phyloP scores from a whole-genome alignment of 2,888 invertebrate species.

The Stenchaetothrips biformis region DNA sequence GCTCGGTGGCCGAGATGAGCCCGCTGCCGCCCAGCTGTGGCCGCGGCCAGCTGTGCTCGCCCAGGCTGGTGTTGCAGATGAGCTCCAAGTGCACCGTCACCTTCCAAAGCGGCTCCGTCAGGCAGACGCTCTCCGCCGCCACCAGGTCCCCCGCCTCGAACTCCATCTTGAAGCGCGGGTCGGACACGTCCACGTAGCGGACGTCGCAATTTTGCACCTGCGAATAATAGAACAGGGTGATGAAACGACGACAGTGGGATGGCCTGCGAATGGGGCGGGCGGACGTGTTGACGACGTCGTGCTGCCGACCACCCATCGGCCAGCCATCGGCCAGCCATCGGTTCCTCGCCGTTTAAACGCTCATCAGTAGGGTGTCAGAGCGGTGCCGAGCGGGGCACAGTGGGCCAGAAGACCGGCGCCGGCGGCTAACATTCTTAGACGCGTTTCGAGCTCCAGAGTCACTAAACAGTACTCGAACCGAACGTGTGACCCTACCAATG shows the following conservation, averaged over 20 bases:
- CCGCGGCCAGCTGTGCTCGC: conserved; percentile 9
- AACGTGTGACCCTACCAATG: too few species aligned
- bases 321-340: too few species aligned
- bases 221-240: neutral
- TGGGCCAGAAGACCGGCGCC: too few species aligned
- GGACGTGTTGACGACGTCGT: too few species aligned
- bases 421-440: too few species aligned
- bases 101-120: conserved; percentile 74
- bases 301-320: too few species aligned
- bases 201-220: conserved; percentile 61
- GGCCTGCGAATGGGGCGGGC: too few species aligned
- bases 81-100: conserved; percentile 60
- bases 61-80: conserved; percentile 37
- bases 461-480: too few species aligned
- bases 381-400: too few species aligned
- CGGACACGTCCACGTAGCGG: conserved; percentile 72
- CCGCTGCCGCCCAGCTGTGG: conserved; percentile 28
- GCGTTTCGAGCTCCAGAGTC: too few species aligned
- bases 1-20: conserved; percentile 32
- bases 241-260: neutral
- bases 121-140: conserved; percentile 71
- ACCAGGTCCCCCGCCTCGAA: conserved; percentile 74
- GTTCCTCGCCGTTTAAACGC: too few species aligned
- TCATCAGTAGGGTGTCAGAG: too few species aligned
- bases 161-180: conserved; percentile 70